Evolutionary conservation across 2,113 vertebrate genomes (phyloP).

Genomic region (Gnathonemus longibarbis): DNA sequence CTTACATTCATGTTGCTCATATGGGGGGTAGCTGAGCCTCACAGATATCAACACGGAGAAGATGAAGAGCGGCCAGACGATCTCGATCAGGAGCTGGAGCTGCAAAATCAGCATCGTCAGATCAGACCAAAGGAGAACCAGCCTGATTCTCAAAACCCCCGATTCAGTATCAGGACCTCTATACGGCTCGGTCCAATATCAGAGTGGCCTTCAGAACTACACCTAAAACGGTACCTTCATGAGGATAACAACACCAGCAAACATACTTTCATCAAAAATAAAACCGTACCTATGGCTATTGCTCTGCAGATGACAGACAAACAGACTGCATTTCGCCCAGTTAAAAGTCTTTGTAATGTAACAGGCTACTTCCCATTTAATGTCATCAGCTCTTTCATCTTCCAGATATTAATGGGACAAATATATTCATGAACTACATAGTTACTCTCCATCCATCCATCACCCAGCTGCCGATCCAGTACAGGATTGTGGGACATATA

Average conservation of each 20-base stretch:
- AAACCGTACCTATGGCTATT: background rate
- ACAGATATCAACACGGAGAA: slow-evolving; percentile 95
- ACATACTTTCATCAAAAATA: background rate
- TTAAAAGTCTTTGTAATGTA: background rate
- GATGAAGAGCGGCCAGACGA: slow-evolving; percentile 91
- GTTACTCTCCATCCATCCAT: background rate
- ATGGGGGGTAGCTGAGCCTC: slow-evolving; percentile 84
- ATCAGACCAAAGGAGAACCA: slow-evolving; percentile 5
- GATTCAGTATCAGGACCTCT: background rate
- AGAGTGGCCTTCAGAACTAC: background rate
- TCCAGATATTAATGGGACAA: background rate
- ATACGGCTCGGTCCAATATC: background rate
- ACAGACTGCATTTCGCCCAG: background rate
- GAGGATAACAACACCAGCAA: background rate
- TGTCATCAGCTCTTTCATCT: background rate
- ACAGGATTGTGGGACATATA: background rate
- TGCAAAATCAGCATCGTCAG: slow-evolving; percentile 42
- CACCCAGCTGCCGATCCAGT: background rate
- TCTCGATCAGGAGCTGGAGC: slow-evolving; percentile 86
- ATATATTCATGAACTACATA: background rate
- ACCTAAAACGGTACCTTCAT: background rate
- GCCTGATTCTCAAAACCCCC: too few species aligned
- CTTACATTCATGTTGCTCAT: slow-evolving; percentile 98
- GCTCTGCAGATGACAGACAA: background rate
- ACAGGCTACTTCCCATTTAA: background rate